phyloP scores from a whole-genome alignment of 2,113 vertebrate species.

The Puffinus mauretanicus region DNA sequence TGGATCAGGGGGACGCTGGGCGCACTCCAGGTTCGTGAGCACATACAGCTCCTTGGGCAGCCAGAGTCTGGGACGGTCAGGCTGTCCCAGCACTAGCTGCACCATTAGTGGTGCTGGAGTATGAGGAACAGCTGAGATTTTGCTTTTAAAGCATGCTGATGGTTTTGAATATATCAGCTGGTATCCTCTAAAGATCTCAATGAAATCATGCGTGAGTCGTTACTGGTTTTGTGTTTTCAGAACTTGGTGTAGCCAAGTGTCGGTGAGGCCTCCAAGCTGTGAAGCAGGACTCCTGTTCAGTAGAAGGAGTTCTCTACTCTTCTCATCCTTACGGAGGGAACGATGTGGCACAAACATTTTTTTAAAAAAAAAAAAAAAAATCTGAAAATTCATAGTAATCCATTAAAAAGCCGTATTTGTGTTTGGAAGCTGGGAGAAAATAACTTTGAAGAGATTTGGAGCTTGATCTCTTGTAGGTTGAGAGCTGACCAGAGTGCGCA shows the following conservation, averaged over 20 bases:
- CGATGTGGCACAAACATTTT: not conserved
- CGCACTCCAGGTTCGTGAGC: fast-evolving
- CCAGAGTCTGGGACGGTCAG: not conserved
- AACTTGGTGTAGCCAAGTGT: fast-evolving
- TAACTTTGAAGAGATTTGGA: not conserved
- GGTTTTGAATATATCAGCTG: not conserved
- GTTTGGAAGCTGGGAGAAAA: not conserved
- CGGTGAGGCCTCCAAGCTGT: not conserved
- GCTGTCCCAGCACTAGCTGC: not conserved
- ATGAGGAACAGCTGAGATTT: not conserved
- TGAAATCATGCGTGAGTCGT: not conserved
- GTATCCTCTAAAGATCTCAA: not conserved
- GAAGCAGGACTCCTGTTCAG: not conserved
- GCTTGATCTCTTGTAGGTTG: not conserved
- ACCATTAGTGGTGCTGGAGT: not conserved
- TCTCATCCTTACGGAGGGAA: fast-evolving
- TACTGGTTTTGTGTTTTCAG: not conserved
- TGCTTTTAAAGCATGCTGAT: not conserved
- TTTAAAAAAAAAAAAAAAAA: too few relatives aligned
- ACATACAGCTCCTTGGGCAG: not conserved
- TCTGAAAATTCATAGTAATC: not conserved
- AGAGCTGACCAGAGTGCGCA: not conserved
- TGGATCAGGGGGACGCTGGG: fast-evolving
- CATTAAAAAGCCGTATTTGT: not conserved
- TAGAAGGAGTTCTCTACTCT: not conserved